A percentile compares a stretch with the other conserved stretches of the same genome.
These are phyloP conservation scores for Setophaga coronata DNA, from an alignment of 2,113 vertebrate genomes.

Conservation along the genomic window DNA sequence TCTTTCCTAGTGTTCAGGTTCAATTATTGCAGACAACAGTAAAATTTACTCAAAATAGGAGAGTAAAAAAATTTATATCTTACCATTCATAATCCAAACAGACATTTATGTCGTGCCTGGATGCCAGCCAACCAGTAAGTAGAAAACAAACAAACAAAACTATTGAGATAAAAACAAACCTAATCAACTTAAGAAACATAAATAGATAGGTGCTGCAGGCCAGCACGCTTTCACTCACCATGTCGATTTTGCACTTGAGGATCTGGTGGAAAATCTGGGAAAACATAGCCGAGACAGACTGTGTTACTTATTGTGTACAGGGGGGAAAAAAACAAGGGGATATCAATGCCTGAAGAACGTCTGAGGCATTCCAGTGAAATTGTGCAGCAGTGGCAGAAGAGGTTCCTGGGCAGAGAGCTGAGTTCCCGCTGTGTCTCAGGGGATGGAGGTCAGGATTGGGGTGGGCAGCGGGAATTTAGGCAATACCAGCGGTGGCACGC, in stretches of 20 bases:
- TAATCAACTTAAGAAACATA: background rate
- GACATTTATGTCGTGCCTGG: background rate
- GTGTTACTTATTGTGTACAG: background rate
- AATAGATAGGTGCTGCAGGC: background rate
- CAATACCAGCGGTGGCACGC: fast-evolving
- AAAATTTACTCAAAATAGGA: background rate
- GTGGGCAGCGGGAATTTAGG: background rate
- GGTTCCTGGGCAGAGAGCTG: too few species aligned
- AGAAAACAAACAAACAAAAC: background rate
- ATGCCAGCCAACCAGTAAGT: background rate
- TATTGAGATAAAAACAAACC: background rate
- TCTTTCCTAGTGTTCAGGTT: background rate
- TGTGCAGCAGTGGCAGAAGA: too few species aligned
- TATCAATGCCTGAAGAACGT: fast-evolving
- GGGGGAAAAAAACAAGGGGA: fast-evolving
- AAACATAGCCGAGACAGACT: background rate
- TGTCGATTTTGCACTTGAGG: background rate
- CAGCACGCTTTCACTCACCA: background rate
- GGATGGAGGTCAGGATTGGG: background rate
- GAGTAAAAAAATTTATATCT: background rate
- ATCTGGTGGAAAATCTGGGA: background rate
- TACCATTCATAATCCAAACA: background rate
- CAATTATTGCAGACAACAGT: background rate
- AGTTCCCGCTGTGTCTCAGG: background rate
- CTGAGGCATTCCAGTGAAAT: background rate